Conservation (phyloP, 2,888 invertebrate species). For the Lasioglossum morio region DNA sequence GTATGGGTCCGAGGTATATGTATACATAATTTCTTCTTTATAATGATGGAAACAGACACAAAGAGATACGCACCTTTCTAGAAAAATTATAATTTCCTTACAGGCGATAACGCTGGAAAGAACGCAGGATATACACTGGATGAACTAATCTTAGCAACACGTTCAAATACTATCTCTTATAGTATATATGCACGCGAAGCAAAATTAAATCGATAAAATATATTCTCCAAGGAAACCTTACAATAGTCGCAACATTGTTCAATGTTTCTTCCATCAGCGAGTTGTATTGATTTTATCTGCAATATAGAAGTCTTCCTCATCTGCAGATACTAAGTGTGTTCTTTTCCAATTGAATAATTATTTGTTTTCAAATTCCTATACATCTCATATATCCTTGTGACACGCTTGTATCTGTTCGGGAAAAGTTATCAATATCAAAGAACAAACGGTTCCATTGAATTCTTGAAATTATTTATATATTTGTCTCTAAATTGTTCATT, state of each 20-base stretch:
- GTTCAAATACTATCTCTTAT: not conserved
- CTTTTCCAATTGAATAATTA: too few relatives aligned
- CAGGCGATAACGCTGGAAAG: not conserved
- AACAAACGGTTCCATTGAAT: too few relatives aligned
- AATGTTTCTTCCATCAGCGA: not conserved
- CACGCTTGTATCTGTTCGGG: too few relatives aligned
- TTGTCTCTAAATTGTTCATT: too few relatives aligned
- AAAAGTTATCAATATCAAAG: too few relatives aligned
- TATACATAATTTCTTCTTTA: too few relatives aligned
- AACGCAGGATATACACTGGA: not conserved
- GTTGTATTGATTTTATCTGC: not conserved
- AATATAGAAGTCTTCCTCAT: not conserved
- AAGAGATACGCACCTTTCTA: not conserved
- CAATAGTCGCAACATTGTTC: not conserved
- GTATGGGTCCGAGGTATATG: too few relatives aligned
- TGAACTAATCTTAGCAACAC: not conserved
- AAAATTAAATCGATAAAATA: conserved; percentile 39
- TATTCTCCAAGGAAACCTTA: conserved; percentile 35
- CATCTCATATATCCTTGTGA: too few relatives aligned
- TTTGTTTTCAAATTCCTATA: too few relatives aligned
- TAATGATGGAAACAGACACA: not conserved
- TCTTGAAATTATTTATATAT: too few relatives aligned
- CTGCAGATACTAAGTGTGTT: too few relatives aligned
- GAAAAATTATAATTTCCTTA: not conserved
- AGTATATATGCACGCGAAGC: not conserved